Evolutionary conservation across 2,113 vertebrate species (phyloP).

Genomic region (Rhea pennata): DNA sequence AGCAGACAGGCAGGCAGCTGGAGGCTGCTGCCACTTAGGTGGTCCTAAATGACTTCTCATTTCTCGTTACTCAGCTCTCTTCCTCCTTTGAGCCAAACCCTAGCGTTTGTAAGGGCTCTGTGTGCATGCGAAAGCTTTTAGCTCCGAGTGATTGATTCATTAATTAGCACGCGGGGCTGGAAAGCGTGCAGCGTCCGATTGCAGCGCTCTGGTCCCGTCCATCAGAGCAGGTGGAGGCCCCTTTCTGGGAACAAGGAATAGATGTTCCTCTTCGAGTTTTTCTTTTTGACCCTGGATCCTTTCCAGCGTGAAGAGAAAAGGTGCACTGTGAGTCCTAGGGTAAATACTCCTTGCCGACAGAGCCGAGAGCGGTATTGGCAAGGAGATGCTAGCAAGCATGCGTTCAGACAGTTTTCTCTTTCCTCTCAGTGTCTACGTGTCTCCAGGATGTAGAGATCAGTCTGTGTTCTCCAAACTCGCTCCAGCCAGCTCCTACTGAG

Average conservation of each 20-base stretch:
- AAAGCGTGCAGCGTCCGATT: not conserved
- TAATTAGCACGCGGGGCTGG: not conserved
- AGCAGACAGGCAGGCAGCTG: not conserved
- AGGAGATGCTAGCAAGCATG: not conserved
- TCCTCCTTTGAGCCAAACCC: not conserved
- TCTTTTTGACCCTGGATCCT: not conserved
- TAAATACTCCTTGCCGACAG: not conserved
- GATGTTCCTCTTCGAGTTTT: not conserved
- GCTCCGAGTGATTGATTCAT: not conserved
- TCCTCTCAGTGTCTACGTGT: not conserved
- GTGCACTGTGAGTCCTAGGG: not conserved
- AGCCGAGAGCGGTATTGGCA: not conserved
- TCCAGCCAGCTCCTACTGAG: not conserved
- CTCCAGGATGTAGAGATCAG: not conserved
- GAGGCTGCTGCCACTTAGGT: not conserved
- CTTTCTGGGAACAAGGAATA: not conserved
- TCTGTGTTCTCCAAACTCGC: not conserved
- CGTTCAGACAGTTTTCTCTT: not conserved
- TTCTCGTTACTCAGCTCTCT: not conserved
- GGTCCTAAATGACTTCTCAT: not conserved
- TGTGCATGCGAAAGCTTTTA: not conserved
- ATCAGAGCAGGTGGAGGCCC: not conserved
- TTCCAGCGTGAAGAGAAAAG: not conserved
- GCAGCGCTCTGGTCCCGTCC: rapidly evolving
- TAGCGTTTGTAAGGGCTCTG: not conserved